phyloP scores from a whole-genome alignment of 2,113 vertebrate species.

The Boulengeromyrus knoepffleri region DNA sequence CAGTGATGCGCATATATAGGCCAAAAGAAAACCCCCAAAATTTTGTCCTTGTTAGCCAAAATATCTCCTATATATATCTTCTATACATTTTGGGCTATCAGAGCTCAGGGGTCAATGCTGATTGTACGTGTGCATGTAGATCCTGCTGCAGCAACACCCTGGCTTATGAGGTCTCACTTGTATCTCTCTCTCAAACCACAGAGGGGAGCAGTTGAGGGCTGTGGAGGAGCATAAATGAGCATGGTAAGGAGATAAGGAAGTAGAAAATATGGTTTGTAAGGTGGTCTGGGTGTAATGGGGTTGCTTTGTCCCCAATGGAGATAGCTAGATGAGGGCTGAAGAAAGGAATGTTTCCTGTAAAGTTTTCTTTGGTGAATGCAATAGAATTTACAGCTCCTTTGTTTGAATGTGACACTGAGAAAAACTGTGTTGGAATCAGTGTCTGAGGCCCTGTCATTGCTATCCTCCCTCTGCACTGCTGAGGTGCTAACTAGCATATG shows the following conservation, averaged over 20 bases:
- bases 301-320: background rate
- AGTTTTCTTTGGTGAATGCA: background rate
- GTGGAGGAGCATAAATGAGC: background rate
- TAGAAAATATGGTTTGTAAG: background rate
- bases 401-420: background rate
- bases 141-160: background rate
- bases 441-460: background rate
- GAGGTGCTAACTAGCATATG: background rate
- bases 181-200: background rate
- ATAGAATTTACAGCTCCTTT: background rate
- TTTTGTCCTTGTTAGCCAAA: background rate
- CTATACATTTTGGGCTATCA: background rate
- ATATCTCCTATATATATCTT: background rate
- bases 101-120: background rate
- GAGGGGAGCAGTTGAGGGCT: background rate
- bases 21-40: background rate
- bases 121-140: background rate
- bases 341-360: background rate
- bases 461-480: background rate
- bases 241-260: background rate
- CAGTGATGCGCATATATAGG: background rate
- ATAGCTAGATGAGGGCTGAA: background rate
- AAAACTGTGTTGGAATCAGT: background rate
- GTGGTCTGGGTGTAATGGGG: background rate
- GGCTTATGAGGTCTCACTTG: background rate